Evolutionary conservation across 53 echinoderm and acorn worm species (phyloP).

Genomic region (Paracentrotus lividus): DNA sequence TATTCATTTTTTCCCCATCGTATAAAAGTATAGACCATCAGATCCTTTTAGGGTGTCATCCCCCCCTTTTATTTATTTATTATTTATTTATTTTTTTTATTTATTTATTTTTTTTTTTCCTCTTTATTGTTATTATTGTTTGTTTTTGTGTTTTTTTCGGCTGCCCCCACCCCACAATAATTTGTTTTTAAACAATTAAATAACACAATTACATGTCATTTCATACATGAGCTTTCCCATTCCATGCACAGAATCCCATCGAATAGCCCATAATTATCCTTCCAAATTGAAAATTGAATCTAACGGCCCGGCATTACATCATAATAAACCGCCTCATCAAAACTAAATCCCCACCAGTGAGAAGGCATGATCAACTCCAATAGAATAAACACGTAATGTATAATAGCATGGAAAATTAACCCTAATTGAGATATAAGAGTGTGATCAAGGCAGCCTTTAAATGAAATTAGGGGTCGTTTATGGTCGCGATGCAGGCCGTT

Average conservation of each 20-base stretch:
- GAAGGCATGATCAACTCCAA: neutral
- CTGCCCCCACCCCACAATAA: too few species aligned
- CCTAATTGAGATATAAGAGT: slow-evolving; percentile 41
- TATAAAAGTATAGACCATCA: too few species aligned
- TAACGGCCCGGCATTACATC: slow-evolving; percentile 22
- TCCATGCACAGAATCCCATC: neutral
- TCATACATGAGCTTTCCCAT: neutral
- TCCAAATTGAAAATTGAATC: neutral
- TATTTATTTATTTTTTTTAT: too few species aligned
- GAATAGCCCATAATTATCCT: slow-evolving; percentile 6
- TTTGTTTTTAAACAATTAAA: too few species aligned
- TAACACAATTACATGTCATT: neutral
- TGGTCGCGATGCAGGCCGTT: neutral
- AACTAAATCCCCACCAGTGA: neutral
- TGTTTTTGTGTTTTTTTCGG: too few species aligned
- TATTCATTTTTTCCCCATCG: too few species aligned
- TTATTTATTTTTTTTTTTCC: too few species aligned
- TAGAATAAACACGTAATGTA: slow-evolving; percentile 43
- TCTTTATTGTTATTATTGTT: too few species aligned
- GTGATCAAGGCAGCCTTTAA: slow-evolving; percentile 52
- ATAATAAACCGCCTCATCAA: neutral
- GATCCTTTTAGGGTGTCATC: too few species aligned
- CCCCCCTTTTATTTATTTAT: too few species aligned
- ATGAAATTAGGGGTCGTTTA: slow-evolving; percentile 11
- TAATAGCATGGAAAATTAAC: slow-evolving; percentile 55